Evolutionary conservation across 2,888 invertebrate genomes (phyloP).

Genomic region (Chrysodeixis includens): DNA sequence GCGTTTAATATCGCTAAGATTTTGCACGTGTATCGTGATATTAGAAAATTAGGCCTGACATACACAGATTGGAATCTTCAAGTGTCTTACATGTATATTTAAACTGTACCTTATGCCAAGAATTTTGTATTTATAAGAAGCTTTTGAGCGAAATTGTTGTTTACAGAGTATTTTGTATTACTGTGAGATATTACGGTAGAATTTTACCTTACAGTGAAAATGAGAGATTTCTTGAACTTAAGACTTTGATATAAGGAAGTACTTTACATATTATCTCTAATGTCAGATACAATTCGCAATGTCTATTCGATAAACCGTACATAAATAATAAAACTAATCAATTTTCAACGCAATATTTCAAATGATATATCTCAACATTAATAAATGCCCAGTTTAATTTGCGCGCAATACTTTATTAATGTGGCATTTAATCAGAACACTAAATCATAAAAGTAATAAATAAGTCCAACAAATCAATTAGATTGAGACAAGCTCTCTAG

Average conservation of each 20-base stretch:
- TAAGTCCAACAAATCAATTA: slow-evolving; percentile 33
- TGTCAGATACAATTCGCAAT: neutral
- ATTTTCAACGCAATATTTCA: neutral
- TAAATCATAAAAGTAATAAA: slow-evolving; percentile 10
- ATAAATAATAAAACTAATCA: neutral
- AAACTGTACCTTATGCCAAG: neutral
- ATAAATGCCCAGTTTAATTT: slow-evolving; percentile 24
- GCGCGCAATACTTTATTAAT: slow-evolving; percentile 12
- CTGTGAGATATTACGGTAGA: no score
- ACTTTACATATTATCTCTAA: no score
- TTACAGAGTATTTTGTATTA: no score
- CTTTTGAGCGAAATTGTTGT: no score
- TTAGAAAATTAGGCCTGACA: slow-evolving; percentile 4
- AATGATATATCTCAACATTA: slow-evolving; percentile 1
- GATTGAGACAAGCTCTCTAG: slow-evolving; percentile 12
- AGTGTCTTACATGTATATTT: neutral
- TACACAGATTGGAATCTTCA: slow-evolving; percentile 2
- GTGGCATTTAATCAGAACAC: slow-evolving; percentile 16
- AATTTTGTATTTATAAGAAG: no score
- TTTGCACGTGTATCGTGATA: slow-evolving; percentile 1
- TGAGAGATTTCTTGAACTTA: no score
- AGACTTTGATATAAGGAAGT: no score
- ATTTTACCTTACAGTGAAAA: no score
- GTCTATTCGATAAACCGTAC: neutral
- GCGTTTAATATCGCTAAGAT: slow-evolving; percentile 1